These are phyloP conservation scores for Ceyx erithaca DNA, from an alignment of 2,797 vertebrate genomes.

Conservation along the genomic window DNA sequence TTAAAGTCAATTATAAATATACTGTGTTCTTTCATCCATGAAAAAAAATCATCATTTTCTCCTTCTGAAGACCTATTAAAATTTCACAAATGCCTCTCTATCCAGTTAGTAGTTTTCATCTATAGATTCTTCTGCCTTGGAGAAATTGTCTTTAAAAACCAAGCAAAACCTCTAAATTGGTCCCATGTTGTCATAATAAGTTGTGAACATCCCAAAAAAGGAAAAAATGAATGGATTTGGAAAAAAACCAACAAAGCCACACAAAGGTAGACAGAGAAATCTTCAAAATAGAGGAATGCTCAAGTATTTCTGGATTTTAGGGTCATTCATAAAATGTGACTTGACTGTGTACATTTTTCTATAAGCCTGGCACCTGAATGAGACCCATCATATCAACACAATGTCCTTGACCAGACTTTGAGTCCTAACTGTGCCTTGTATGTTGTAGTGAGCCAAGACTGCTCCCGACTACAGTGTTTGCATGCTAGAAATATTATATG, in stretches of 20 bases:
- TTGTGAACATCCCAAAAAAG: neutral
- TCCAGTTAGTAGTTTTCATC: neutral
- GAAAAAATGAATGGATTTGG: neutral
- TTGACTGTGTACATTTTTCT: neutral
- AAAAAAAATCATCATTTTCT: neutral
- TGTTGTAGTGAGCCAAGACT: neutral
- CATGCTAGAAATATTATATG: neutral
- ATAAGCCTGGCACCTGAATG: neutral
- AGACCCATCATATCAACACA: neutral
- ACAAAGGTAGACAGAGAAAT: neutral
- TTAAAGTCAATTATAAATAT: neutral
- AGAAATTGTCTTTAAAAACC: neutral
- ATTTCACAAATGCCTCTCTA: neutral
- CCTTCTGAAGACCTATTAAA: neutral
- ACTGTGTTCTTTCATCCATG: neutral
- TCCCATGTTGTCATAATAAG: neutral
- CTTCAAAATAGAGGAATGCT: neutral
- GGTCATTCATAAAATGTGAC: neutral
- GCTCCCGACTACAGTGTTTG: neutral
- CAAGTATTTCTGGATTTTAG: neutral
- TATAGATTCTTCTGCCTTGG: neutral
- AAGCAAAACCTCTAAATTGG: neutral
- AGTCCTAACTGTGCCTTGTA: neutral
- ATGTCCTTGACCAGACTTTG: neutral
- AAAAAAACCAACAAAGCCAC: neutral